Conservation (phyloP, 2,113 vertebrate species). For the Phyllostomus discolor region DNA sequence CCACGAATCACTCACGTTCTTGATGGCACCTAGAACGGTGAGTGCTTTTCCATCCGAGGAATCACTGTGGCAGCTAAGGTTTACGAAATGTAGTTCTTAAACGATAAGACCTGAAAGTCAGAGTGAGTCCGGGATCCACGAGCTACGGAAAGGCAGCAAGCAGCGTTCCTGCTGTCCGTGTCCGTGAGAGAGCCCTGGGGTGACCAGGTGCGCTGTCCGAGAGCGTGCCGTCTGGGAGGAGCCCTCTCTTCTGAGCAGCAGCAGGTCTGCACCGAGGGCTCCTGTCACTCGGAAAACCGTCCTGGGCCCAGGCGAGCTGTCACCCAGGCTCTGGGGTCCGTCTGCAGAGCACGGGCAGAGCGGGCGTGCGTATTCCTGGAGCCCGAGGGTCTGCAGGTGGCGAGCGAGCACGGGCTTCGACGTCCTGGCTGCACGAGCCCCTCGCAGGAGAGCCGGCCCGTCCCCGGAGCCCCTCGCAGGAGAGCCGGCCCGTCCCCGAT, state of each 20-base stretch:
- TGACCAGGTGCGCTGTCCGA: not conserved
- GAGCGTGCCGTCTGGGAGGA: not conserved
- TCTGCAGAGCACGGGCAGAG: too few species aligned
- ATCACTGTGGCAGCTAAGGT: not conserved
- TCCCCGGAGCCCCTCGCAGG: too few species aligned
- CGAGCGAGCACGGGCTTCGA: too few species aligned
- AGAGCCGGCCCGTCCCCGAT: too few species aligned
- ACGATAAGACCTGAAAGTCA: not conserved
- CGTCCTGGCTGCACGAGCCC: too few species aligned
- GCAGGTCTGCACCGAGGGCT: not conserved
- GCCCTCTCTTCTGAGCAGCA: not conserved
- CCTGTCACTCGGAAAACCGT: rapidly evolving
- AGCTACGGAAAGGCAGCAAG: not conserved
- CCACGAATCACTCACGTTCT: not conserved
- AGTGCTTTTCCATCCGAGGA: not conserved
- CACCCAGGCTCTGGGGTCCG: too few species aligned
- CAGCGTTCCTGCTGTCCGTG: not conserved
- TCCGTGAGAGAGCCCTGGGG: not conserved
- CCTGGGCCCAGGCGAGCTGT: too few species aligned
- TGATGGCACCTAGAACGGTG: not conserved
- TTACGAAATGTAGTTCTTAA: not conserved
- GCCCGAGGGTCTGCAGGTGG: too few species aligned
- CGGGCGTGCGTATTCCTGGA: too few species aligned
- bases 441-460: too few species aligned
- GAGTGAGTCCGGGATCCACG: not conserved